phyloP scores from a whole-genome alignment of 2,113 vertebrate genomes.

The Paramormyrops kingsleyae region DNA sequence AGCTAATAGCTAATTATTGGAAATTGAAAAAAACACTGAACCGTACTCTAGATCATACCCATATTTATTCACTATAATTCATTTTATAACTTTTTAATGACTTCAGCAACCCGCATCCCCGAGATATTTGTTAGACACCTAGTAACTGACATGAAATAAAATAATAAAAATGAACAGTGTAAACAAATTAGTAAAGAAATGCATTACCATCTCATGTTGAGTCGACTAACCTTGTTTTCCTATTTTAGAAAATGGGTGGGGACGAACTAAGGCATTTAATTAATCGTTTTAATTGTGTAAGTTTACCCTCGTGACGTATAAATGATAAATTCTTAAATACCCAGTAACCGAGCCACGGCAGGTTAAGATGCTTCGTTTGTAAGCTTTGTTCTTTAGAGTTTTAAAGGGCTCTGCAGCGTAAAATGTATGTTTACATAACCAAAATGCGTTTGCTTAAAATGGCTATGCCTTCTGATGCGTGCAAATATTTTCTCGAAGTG shows the following conservation, averaged over 20 bases:
- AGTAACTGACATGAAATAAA: neutral
- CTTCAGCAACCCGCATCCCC: neutral
- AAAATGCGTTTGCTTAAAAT: neutral
- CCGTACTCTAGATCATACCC: neutral
- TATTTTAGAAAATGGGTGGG: neutral
- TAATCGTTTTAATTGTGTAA: constrained; percentile 8
- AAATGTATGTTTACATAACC: neutral
- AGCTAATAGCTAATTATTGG: neutral
- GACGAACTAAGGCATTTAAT: neutral
- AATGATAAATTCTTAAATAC: neutral
- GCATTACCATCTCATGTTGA: neutral
- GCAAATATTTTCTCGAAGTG: neutral
- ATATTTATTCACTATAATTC: neutral
- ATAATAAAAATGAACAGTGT: neutral
- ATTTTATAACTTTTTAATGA: neutral
- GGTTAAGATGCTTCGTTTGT: neutral
- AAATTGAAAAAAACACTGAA: neutral
- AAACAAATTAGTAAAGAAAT: neutral
- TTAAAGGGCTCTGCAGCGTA: neutral
- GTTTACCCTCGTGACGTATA: constrained; percentile 25
- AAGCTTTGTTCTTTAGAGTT: neutral
- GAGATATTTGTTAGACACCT: neutral
- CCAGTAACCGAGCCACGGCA: neutral
- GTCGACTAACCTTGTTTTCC: neutral
- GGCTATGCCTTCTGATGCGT: neutral